Conservation (phyloP, 2,113 vertebrate genomes). For the Pelmatolapia mariae region DNA sequence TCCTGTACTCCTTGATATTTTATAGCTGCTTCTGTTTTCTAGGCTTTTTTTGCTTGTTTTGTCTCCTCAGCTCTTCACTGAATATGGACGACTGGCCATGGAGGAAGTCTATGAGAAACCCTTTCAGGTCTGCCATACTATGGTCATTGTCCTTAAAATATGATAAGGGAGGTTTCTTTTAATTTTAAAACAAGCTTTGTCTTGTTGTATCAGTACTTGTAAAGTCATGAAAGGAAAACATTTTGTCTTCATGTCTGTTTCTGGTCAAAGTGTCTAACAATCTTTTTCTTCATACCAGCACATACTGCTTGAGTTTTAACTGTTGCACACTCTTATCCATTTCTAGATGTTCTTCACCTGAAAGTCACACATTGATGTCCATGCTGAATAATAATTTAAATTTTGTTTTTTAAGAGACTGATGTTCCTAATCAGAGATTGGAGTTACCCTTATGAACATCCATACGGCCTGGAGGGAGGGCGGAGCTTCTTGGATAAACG, state of each 20-base stretch:
- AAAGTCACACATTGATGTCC: background rate
- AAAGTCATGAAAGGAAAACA: background rate
- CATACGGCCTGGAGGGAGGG: conserved; percentile 80
- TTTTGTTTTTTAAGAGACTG: conserved; percentile 32
- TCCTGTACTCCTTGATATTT: background rate
- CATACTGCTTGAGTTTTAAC: background rate
- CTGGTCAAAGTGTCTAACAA: background rate
- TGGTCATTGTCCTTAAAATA: background rate
- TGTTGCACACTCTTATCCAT: background rate
- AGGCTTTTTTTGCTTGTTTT: background rate
- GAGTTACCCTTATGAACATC: conserved; percentile 85
- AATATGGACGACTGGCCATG: conserved; percentile 93
- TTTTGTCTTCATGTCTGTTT: background rate
- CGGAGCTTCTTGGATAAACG: conserved; percentile 79
- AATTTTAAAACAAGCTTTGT: background rate
- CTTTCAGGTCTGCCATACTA: conserved; percentile 76
- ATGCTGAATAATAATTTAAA: background rate
- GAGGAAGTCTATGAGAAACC: conserved; percentile 93
- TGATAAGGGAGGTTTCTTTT: background rate
- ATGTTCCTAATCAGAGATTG: conserved; percentile 87
- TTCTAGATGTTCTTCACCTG: background rate
- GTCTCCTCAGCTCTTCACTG: conserved; percentile 86
- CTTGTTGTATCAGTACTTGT: background rate
- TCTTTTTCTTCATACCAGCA: background rate
- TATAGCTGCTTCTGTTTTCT: background rate